These are phyloP conservation scores for Tribolium freemani DNA, from an alignment of 2,888 invertebrate genomes.

Conservation along the genomic window DNA sequence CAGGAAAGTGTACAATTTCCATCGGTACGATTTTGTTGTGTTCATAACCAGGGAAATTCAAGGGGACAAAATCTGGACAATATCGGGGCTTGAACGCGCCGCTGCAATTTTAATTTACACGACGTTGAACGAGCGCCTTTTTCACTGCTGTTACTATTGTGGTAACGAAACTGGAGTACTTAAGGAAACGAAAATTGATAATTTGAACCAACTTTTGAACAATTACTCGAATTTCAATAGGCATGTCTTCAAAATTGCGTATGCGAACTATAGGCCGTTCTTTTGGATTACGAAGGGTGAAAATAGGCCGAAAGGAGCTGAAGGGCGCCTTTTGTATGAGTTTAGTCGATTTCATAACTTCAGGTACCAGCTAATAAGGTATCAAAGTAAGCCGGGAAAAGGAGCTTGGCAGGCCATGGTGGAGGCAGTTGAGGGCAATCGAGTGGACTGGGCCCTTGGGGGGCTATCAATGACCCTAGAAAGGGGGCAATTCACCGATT, in stretches of 20 bases:
- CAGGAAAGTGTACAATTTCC: conserved; percentile 23
- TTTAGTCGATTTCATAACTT: conserved; percentile 39
- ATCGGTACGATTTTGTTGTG: conserved; percentile 24
- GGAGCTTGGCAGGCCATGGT: conserved; percentile 43
- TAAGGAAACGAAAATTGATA: neutral
- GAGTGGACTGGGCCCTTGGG: conserved; percentile 46
- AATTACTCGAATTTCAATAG: conserved; percentile 40
- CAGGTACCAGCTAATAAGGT: conserved; percentile 39
- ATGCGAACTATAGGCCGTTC: conserved; percentile 41
- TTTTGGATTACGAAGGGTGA: conserved; percentile 23
- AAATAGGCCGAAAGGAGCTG: neutral
- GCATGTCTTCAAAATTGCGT: conserved; percentile 43
- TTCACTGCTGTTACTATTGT: conserved; percentile 39
- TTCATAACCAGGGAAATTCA: neutral
- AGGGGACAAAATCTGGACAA: conserved; percentile 23
- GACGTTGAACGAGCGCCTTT: neutral
- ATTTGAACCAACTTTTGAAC: conserved; percentile 32
- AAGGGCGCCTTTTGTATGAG: neutral
- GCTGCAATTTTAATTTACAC: conserved; percentile 18
- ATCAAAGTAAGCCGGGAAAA: conserved; percentile 3
- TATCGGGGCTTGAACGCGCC: conserved; percentile 27
- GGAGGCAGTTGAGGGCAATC: conserved; percentile 36
- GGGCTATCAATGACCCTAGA: conserved; percentile 39
- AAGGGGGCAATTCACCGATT: conserved; percentile 38
- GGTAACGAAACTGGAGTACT: conserved; percentile 27